Conservation (phyloP, 2,888 invertebrate genomes). For the Heteromyza rotundicornis region DNA sequence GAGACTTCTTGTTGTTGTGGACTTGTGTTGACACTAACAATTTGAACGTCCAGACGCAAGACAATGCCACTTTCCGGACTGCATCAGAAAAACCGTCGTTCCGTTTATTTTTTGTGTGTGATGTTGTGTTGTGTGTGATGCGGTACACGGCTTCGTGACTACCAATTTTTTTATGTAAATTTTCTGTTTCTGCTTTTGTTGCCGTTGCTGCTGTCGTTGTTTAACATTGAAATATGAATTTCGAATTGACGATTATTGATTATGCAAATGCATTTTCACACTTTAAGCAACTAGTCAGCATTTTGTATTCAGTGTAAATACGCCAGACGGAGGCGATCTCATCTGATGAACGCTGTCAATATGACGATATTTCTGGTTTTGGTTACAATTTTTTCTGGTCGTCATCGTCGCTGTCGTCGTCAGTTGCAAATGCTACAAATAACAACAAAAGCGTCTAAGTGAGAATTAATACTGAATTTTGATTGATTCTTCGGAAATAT, state of each 20-base stretch:
- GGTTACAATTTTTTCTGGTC: conserved; percentile 1
- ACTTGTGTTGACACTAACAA: conserved; percentile 22
- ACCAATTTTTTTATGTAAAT: conserved; percentile 32
- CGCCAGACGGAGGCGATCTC: too few relatives aligned
- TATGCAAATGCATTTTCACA: conserved; percentile 60
- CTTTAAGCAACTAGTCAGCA: conserved; percentile 32
- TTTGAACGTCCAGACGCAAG: conserved; percentile 16
- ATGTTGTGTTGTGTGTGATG: neutral
- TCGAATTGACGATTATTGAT: conserved; percentile 50
- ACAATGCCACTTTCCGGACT: neutral
- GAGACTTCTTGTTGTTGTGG: too few relatives aligned
- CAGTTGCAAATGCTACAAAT: neutral
- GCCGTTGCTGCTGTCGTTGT: neutral
- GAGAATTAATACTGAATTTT: conserved; percentile 20
- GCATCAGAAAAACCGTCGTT: neutral
- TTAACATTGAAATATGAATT: conserved; percentile 8
- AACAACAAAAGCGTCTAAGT: neutral
- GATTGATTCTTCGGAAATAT: conserved; percentile 15
- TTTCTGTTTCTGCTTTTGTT: conserved; percentile 3
- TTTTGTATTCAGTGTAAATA: neutral
- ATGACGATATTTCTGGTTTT: conserved; percentile 9
- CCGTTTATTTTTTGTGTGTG: neutral
- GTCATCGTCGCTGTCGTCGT: neutral
- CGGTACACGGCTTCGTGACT: conserved; percentile 26
- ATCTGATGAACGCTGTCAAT: conserved; percentile 6